Evolutionary conservation across 2,888 invertebrate genomes (phyloP).

Genomic region (Scaptodrosophila latifasciaeformis): DNA sequence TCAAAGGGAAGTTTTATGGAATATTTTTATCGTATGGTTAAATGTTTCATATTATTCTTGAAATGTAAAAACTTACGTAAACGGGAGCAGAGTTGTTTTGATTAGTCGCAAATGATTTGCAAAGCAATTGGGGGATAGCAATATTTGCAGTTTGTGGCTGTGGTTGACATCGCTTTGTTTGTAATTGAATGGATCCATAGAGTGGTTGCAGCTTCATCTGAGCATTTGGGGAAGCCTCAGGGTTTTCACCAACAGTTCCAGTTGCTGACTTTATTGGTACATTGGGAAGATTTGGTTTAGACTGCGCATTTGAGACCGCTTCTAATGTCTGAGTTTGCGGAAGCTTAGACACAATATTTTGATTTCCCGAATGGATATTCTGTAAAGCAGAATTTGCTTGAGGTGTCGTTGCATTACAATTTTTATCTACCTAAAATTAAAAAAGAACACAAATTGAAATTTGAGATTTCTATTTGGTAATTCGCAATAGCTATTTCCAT

Average conservation of each 20-base stretch:
- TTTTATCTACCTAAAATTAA: slow-evolving; percentile 77
- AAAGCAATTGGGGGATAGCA: neutral
- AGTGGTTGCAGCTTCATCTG: slow-evolving; percentile 26
- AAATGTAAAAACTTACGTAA: slow-evolving; percentile 46
- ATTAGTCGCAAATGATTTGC: slow-evolving; percentile 33
- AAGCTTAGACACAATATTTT: slow-evolving; percentile 56
- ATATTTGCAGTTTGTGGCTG: slow-evolving; percentile 19
- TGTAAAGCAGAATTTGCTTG: slow-evolving; percentile 54
- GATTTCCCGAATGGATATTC: slow-evolving; percentile 59
- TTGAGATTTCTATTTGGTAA: neutral
- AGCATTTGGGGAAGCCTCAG: slow-evolving; percentile 18
- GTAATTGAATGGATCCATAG: slow-evolving; percentile 28
- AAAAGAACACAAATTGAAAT: neutral
- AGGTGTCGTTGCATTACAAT: slow-evolving; percentile 81
- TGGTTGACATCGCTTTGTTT: slow-evolving; percentile 29
- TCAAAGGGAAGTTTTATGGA: too few species aligned
- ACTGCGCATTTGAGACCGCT: slow-evolving; percentile 35
- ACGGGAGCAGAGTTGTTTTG: slow-evolving; percentile 67
- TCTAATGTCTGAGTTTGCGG: slow-evolving; percentile 30
- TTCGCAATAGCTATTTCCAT: slow-evolving; percentile 13
- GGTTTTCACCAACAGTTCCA: slow-evolving; percentile 33
- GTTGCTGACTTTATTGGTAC: slow-evolving; percentile 50
- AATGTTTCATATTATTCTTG: too few species aligned
- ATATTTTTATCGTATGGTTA: too few species aligned
- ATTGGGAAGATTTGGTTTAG: slow-evolving; percentile 38